These are phyloP conservation scores for Otocyon megalotis DNA, from an alignment of 2,113 vertebrate species.

Conservation along the genomic window DNA sequence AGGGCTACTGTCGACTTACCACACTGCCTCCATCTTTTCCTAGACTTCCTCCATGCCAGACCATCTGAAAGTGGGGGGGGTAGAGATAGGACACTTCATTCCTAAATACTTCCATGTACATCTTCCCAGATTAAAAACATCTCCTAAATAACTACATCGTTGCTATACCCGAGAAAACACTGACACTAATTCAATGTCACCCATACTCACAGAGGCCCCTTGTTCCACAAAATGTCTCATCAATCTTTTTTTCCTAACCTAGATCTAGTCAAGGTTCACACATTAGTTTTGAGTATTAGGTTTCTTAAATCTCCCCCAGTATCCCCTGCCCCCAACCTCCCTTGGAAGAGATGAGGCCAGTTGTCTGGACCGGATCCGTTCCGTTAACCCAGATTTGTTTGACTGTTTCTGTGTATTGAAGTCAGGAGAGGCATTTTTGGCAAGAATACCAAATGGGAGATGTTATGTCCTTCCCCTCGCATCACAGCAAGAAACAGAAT, in stretches of 20 bases:
- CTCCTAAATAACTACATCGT: neutral
- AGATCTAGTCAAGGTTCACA: neutral
- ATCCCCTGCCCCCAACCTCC: neutral
- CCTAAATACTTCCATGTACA: neutral
- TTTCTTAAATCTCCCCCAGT: neutral
- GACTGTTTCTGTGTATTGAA: neutral
- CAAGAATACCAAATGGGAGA: neutral
- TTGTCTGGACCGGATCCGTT: neutral
- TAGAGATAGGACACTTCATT: neutral
- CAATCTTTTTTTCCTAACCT: neutral
- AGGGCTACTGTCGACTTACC: neutral
- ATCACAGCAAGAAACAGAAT: no score
- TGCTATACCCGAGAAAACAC: neutral
- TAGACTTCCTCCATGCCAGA: neutral
- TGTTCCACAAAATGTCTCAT: neutral
- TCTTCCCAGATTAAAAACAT: neutral
- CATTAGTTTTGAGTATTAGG: neutral
- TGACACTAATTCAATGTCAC: neutral
- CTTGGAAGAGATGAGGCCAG: neutral
- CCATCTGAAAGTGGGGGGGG: neutral
- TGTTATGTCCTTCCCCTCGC: neutral
- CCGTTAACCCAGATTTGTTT: neutral
- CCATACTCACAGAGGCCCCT: neutral
- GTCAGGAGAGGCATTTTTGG: neutral
- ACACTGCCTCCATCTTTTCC: neutral